Conservation (phyloP, 2,113 vertebrate species). For the Himantopus leucocephalus region DNA sequence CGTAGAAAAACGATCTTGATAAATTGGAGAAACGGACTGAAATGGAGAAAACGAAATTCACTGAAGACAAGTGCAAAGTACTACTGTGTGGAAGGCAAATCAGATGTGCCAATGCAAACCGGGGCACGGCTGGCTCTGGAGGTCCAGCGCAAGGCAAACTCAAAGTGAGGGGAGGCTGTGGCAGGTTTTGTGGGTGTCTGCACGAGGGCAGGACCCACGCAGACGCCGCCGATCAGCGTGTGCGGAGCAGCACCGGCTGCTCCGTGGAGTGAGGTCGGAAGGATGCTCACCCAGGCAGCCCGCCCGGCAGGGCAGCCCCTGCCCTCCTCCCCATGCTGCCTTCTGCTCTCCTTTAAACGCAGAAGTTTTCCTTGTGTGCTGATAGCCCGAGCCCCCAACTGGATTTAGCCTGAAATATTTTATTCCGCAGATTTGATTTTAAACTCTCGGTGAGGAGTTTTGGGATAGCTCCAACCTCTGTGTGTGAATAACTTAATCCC, state of each 20-base stretch:
- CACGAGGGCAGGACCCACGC: rapidly evolving
- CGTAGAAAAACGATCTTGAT: background rate
- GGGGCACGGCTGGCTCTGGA: background rate
- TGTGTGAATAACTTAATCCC: background rate
- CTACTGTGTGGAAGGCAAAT: background rate
- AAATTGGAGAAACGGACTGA: background rate
- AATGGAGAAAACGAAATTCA: background rate
- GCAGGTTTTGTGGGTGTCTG: background rate
- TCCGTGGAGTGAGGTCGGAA: rapidly evolving
- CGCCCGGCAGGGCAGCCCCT: background rate
- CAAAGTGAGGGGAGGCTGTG: background rate
- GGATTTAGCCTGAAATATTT: background rate
- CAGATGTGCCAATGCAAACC: background rate
- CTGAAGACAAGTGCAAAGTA: background rate
- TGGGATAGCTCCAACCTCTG: background rate
- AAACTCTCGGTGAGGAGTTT: background rate
- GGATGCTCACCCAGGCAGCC: background rate
- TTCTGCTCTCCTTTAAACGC: background rate
- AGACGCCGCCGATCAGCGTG: rapidly evolving
- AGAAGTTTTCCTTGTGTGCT: background rate
- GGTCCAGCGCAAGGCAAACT: background rate
- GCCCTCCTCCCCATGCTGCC: background rate
- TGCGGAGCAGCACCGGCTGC: no score
- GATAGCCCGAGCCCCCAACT: background rate
- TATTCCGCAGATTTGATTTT: background rate